Evolutionary conservation across 1,140 invertebrate genomes (phyloP).

Genomic region (Caenorhabditis latens): DNA sequence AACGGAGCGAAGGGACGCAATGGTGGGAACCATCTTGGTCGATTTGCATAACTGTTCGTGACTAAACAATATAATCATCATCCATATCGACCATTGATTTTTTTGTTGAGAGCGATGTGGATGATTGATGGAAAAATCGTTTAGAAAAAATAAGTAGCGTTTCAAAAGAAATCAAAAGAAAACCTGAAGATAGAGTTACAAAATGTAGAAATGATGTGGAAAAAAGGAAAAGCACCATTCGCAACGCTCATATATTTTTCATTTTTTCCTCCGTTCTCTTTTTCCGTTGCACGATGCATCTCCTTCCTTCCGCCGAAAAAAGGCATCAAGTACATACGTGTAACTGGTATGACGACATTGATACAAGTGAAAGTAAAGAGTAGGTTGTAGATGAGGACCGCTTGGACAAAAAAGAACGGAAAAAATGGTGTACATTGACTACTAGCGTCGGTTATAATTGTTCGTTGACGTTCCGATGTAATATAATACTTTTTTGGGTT

Average conservation of each 20-base stretch:
- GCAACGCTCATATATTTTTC: slow-evolving; percentile 41
- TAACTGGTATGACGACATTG: slow-evolving; percentile 55
- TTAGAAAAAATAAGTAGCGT: background rate
- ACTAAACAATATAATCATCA: slow-evolving; percentile 55
- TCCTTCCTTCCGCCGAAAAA: background rate
- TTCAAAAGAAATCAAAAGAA: background rate
- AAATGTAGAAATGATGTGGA: background rate
- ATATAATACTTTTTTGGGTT: slow-evolving; percentile 4
- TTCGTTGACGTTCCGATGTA: slow-evolving; percentile 24
- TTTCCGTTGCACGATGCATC: slow-evolving; percentile 46
- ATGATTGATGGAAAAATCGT: background rate
- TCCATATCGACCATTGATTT: slow-evolving; percentile 1
- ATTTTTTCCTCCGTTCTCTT: background rate
- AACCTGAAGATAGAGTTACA: background rate
- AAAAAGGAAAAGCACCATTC: slow-evolving; percentile 3
- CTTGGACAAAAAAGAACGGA: slow-evolving; percentile 9
- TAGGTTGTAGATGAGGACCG: slow-evolving; percentile 28
- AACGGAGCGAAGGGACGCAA: slow-evolving; percentile 24
- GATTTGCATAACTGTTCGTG: slow-evolving; percentile 56
- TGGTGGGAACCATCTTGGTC: slow-evolving; percentile 38
- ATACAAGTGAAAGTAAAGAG: slow-evolving; percentile 49
- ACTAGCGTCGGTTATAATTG: slow-evolving; percentile 34
- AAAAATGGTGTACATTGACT: background rate
- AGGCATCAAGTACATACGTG: slow-evolving; percentile 52
- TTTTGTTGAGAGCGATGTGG: background rate